Percentiles rank a stretch among this genome's conserved stretches.
phyloP scores from a whole-genome alignment of 1,140 invertebrate genomes.

The Philaenus spumarius region DNA sequence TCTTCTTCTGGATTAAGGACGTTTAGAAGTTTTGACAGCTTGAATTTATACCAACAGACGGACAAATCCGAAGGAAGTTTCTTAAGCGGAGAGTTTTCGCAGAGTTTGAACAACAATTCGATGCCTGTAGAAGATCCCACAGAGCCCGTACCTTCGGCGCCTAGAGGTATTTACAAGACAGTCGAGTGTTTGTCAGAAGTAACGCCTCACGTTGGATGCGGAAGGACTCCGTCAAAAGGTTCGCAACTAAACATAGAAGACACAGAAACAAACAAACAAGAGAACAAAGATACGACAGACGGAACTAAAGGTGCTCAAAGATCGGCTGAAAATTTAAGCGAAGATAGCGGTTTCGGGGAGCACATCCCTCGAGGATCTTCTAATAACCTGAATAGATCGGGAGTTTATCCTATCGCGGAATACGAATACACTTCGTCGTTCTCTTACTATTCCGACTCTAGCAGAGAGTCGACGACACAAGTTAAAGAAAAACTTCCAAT shows the following conservation, averaged over 20 bases:
- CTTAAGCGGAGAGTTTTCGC: constrained; percentile 28
- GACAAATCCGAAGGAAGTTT: constrained; percentile 14
- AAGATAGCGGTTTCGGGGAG: constrained; percentile 67
- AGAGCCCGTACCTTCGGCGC: constrained; percentile 8
- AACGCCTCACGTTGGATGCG: background rate
- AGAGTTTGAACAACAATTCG: constrained; percentile 28
- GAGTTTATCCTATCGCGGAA: constrained; percentile 15
- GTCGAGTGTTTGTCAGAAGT: constrained; percentile 30
- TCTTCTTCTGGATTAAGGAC: constrained; percentile 37
- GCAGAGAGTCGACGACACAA: constrained; percentile 14
- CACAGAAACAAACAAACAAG: constrained; percentile 13
- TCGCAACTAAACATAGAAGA: background rate
- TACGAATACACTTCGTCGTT: constrained; percentile 13
- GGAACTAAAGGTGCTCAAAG: constrained; percentile 41
- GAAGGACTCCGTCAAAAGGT: background rate
- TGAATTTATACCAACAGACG: constrained; percentile 27
- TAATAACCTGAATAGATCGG: background rate
- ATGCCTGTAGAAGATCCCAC: constrained; percentile 17
- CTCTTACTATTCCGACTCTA: constrained; percentile 9
- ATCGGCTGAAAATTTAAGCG: constrained; percentile 64
- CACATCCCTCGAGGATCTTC: constrained; percentile 37
- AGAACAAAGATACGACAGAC: constrained; percentile 25
- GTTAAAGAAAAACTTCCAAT: background rate
- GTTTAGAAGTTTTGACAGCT: constrained; percentile 44
- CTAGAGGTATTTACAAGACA: constrained; percentile 30